Evolutionary conservation across 2,888 invertebrate genomes (phyloP).

Genomic region (Nyleta sp.): DNA sequence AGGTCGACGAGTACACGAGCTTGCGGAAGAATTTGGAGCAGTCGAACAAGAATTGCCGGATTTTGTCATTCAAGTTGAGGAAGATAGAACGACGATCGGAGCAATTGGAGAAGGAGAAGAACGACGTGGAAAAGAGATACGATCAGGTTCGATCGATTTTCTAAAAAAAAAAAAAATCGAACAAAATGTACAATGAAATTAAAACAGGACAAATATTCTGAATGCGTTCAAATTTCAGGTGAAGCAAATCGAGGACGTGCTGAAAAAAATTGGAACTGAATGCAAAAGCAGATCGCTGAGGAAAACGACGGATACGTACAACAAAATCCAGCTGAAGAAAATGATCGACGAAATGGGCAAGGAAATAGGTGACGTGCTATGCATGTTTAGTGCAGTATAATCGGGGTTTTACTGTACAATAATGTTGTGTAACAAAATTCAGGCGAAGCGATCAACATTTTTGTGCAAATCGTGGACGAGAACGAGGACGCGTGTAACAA

Average conservation of each 20-base stretch:
- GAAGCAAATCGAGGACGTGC: slow-evolving; percentile 85
- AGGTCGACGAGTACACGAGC: slow-evolving; percentile 97
- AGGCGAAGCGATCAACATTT: slow-evolving; percentile 76
- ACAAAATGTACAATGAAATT: too few relatives aligned
- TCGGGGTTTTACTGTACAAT: too few relatives aligned
- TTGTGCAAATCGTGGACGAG: slow-evolving; percentile 74
- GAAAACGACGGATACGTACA: slow-evolving; percentile 88
- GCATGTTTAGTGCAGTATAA: too few relatives aligned
- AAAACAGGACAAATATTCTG: too few relatives aligned
- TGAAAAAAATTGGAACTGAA: slow-evolving; percentile 87
- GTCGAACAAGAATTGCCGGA: slow-evolving; percentile 98
- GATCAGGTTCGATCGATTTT: slow-evolving; percentile 82
- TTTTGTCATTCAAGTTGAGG: slow-evolving; percentile 98
- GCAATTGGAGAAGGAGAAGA: slow-evolving; percentile 93
- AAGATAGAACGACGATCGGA: slow-evolving; percentile 96
- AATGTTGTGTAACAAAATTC: not conserved
- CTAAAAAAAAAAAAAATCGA: too few relatives aligned
- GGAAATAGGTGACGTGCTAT: slow-evolving; percentile 86
- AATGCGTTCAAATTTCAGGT: slow-evolving; percentile 63
- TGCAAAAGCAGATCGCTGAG: slow-evolving; percentile 89
- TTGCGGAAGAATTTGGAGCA: slow-evolving; percentile 97
- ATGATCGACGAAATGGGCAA: slow-evolving; percentile 94
- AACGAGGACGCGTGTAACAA: slow-evolving; percentile 72
- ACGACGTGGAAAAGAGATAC: slow-evolving; percentile 88
- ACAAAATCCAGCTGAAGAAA: slow-evolving; percentile 89